Base-by-base conservation (phyloP, 1,140 invertebrate species). In the Drosophila grimshawi region DNA sequence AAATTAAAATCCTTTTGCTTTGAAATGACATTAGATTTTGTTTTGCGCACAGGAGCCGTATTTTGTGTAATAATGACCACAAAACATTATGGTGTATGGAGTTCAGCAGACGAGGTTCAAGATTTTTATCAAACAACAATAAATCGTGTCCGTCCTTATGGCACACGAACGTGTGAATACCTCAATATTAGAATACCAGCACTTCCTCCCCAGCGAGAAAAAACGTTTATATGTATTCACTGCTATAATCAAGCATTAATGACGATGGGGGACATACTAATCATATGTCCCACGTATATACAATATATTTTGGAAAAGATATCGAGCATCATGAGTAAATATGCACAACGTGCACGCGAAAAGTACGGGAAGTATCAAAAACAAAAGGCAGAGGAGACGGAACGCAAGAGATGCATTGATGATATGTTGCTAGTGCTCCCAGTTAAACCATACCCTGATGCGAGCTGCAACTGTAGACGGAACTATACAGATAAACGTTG, bases 181-280 rank as follows among this genome's bases (percentile, higher is more conserved):
- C 45, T 83, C 0, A 74, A 77, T 2, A 64, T 88, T 30, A 45
- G 65, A 2, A 53, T 81, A 35, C 85, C 85, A 2, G 27, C 52
- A 4, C 45, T 81, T 3, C 85, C 85, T 1, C 67, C 85, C 1
- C 27, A 89, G 2, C 72, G 85, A 10, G 29, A 81, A 7, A 78
- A 51, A 60, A 5, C 63, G 0, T 89, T 63, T 48, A 57, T 85
- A 6, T 74, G 67, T 37, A 62, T 89, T 2, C 57, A 85, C 41
- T 81, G 59, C 55, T 89, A 89, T 41, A 89, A 89, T 33, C 19
- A 85, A 43, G 39, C 60, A 2, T 75, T 89, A 1, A 73, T 75
- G 5, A 29, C 70, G 0, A 32, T 81, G 5, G 80, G 78, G 8
- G 52, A 57, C 4, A 39, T 89, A 3, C 8, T 89, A 0, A 70